These are phyloP conservation scores for Paramisgurnus dabryanus DNA, from an alignment of 2,113 vertebrate species.

Conservation along the genomic window DNA sequence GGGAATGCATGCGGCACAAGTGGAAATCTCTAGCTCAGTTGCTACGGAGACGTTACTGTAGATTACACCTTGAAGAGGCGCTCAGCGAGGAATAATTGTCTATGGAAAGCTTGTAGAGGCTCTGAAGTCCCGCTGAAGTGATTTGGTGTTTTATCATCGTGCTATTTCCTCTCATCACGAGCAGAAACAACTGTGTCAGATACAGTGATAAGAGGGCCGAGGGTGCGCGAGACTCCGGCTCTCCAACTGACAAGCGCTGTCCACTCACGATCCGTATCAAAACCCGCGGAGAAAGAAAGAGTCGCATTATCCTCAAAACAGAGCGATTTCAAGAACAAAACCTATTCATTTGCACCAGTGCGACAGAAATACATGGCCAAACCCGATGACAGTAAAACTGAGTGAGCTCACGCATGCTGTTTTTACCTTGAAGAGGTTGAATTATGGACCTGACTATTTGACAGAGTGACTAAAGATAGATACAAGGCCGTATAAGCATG, in stretches of 20 bases:
- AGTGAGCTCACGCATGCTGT: not conserved
- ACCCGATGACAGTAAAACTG: not conserved
- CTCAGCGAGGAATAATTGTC: constrained; percentile 56
- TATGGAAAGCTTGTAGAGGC: constrained; percentile 49
- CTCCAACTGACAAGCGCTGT: constrained; percentile 57
- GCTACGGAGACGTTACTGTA: constrained; percentile 25
- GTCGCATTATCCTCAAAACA: constrained; percentile 17
- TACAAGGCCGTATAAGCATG: not conserved
- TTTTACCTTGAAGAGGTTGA: not conserved
- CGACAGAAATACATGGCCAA: not conserved
- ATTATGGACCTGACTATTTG: constrained; percentile 18
- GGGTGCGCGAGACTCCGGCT: constrained; percentile 43
- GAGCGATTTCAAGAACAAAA: constrained; percentile 32
- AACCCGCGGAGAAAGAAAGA: constrained; percentile 8
- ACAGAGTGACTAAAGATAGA: constrained; percentile 14
- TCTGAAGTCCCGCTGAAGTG: constrained; percentile 59
- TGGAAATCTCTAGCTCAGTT: constrained; percentile 48
- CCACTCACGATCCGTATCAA: constrained; percentile 60
- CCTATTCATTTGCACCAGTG: not conserved
- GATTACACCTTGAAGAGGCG: constrained; percentile 55
- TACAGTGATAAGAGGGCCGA: constrained; percentile 52
- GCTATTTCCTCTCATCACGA: constrained; percentile 56
- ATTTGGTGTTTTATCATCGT: constrained; percentile 62
- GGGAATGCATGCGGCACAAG: constrained; percentile 33
- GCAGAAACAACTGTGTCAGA: constrained; percentile 60